Conservation (phyloP, 2,888 invertebrate genomes). For the Eristalis pertinax region DNA sequence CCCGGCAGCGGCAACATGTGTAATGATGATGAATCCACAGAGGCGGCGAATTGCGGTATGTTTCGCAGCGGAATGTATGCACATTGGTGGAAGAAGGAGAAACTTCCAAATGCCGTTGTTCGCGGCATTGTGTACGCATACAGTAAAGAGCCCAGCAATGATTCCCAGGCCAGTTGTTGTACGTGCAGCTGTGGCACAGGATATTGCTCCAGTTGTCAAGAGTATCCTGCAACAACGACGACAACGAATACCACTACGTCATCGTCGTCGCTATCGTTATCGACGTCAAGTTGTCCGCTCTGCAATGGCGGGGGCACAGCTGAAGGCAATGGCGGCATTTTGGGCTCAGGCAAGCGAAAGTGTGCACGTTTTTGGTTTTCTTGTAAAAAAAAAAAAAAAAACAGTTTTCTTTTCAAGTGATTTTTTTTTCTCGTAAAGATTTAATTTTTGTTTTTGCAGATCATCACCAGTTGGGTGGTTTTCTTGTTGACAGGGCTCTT, state of each 20-base stretch:
- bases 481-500: conserved; percentile 29
- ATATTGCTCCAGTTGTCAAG: conserved; percentile 78
- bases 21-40: conserved; percentile 62
- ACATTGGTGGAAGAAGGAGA: conserved; percentile 96
- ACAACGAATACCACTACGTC: conserved; percentile 76
- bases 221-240: conserved; percentile 76
- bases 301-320: conserved; percentile 73
- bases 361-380: conserved; percentile 74
- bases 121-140: conserved; percentile 81
- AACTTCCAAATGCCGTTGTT: conserved; percentile 87
- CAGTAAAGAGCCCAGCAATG: conserved; percentile 83
- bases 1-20: conserved; percentile 22
- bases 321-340: conserved; percentile 61
- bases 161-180: conserved; percentile 73
- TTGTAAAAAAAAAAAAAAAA: conserved; percentile 30
- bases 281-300: conserved; percentile 75
- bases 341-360: conserved; percentile 78
- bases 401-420: not conserved
- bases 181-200: conserved; percentile 77
- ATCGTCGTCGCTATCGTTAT: conserved; percentile 72
- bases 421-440: conserved; percentile 4
- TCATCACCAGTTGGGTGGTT: conserved; percentile 48
- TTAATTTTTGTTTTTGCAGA: conserved; percentile 31
- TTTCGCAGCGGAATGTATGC: conserved; percentile 93
- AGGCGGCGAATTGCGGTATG: conserved; percentile 76